Evolutionary conservation across 2,888 invertebrate species (phyloP), one percentile per base, ranked within the genome.

Genomic region (Alsophila aescularia): DNA sequence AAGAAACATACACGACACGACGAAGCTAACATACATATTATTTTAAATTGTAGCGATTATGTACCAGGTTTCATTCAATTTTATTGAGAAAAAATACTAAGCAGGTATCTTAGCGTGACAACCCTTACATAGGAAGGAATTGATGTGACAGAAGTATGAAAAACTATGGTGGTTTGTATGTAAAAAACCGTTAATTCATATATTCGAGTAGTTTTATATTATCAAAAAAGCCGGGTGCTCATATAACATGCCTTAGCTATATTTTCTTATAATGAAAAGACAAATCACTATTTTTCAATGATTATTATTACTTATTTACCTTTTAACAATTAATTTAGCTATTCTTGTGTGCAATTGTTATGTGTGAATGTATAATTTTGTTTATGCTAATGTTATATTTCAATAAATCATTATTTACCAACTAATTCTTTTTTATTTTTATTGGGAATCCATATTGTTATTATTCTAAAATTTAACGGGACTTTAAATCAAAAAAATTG

Each of bases 311-410:
- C 13, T 39, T 39, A 47, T 37, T 44, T 51, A 41, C 18, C 32
- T 32, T 49, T 59, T 53, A 58, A 44, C 41, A 54, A 52, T 52
- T 42, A 48, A 32, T 69, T 67, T 59, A 58, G 58, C 56, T 55
- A 42, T 51, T 70, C 60, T 62, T 64, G 74, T 71, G 79, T 83
- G 82, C 77, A 79, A 80, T 79, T 72, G 71, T 75, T 73, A 40
- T 2, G 72, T 69, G 75, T 77, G 78, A 69, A 74, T 71, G 66
- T 72, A 66, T 69, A 66, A 62, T 73, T 73, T 67, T 70, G 66
- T 76, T 76, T 72, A 78, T 70, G 77, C 76, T 78, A 70, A 62
- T 75, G 83, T 83, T 85, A 79, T 73, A 75, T 70, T 76, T 78
- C 60, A 85, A 82, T 84, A 84, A 85, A 85, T 79, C 69, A 79